Evolutionary conservation across 2,797 vertebrate genomes (phyloP).

Genomic region (Pachyuromys duprasi): DNA sequence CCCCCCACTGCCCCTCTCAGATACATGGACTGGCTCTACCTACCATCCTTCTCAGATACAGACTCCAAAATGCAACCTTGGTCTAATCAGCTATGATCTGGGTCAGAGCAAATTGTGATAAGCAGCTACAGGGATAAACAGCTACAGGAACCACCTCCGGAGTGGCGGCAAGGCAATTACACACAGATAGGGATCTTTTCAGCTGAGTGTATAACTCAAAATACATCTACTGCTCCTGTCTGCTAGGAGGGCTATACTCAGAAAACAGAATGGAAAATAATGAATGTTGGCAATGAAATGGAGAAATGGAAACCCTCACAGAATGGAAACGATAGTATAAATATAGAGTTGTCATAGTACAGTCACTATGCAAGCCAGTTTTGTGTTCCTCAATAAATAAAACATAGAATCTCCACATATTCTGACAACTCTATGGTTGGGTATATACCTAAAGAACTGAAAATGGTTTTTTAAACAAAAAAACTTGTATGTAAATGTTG

Average conservation of each 20-base stretch:
- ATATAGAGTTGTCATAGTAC: not conserved
- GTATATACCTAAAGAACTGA: not conserved
- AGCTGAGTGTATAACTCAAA: slow-evolving; percentile 28
- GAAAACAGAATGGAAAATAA: slow-evolving; percentile 17
- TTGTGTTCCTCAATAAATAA: slow-evolving; percentile 33
- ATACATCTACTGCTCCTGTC: not conserved
- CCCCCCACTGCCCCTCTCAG: not conserved
- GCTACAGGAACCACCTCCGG: not conserved
- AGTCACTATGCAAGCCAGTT: slow-evolving; percentile 19
- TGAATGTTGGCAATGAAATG: slow-evolving; percentile 55
- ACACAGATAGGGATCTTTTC: not conserved
- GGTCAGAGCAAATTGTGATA: not conserved
- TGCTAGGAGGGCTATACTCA: not conserved
- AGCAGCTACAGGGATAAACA: not conserved
- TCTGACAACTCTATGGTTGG: not conserved
- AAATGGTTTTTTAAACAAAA: not conserved
- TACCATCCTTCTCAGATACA: slow-evolving; percentile 21
- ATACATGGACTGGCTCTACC: not conserved
- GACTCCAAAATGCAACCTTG: not conserved
- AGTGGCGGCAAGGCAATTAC: not conserved
- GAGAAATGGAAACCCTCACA: slow-evolving; percentile 24
- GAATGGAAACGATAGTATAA: slow-evolving; percentile 18
- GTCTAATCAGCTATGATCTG: slow-evolving; percentile 20
- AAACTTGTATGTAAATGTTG: not conserved
- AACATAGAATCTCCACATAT: not conserved